Conservation (phyloP, 1,140 invertebrate genomes). For the Daktulosphaira vitifoliae region DNA sequence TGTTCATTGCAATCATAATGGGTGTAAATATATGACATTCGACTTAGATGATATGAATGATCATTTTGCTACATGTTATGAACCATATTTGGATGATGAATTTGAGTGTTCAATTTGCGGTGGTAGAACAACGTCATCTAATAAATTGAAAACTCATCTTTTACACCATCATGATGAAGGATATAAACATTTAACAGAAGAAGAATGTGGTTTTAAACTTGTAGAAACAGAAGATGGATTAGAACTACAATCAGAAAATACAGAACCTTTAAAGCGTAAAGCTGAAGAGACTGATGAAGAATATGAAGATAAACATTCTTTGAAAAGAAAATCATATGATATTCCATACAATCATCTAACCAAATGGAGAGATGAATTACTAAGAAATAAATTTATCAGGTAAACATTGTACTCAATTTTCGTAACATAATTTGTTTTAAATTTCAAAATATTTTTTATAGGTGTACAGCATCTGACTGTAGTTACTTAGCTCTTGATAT, state of each 20-base stretch:
- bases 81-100: constrained; percentile 29
- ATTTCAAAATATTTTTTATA: constrained; percentile 1
- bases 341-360: constrained; percentile 30
- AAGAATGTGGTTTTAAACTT: constrained; percentile 29
- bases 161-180: constrained; percentile 29
- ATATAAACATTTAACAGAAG: constrained; percentile 26
- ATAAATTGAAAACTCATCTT: constrained; percentile 27
- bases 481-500: constrained; percentile 25
- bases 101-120: constrained; percentile 30
- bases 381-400: constrained; percentile 27
- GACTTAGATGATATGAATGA: constrained; percentile 38
- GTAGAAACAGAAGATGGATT: constrained; percentile 21
- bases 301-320: constrained; percentile 18
- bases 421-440: neutral
- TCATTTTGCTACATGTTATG: constrained; percentile 38
- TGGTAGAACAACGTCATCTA: constrained; percentile 25
- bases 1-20: constrained; percentile 38
- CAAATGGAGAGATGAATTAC: constrained; percentile 23
- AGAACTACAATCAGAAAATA: constrained; percentile 18
- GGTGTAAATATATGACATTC: constrained; percentile 39
- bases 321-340: constrained; percentile 23
- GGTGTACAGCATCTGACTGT: constrained; percentile 21
- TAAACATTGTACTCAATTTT: neutral
- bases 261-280: constrained; percentile 14
- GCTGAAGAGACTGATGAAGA: constrained; percentile 12